Conservation (phyloP, 2,797 vertebrate genomes). For the Zalophus californianus region DNA sequence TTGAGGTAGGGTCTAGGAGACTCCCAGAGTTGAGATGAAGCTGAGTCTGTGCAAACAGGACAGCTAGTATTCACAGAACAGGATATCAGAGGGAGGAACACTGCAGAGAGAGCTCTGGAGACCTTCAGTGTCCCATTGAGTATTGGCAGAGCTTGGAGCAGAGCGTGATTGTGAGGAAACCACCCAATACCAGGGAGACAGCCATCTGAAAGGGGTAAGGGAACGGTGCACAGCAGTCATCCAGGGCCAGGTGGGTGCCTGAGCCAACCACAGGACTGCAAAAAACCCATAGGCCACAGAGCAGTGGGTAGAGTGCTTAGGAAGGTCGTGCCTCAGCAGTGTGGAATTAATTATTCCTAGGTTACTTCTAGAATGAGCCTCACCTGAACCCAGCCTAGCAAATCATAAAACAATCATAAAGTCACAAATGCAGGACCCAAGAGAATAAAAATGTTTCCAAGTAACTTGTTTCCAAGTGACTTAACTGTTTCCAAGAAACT, state of each 20-base stretch:
- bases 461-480: not conserved
- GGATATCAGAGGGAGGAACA: not conserved
- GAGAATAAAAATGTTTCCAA: not conserved
- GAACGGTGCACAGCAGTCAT: not conserved
- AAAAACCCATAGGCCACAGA: not conserved
- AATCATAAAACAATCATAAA: not conserved
- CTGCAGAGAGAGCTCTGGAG: not conserved
- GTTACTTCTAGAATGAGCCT: not conserved
- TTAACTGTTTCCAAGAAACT: not conserved
- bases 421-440: constrained; percentile 9
- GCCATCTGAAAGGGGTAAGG: not conserved
- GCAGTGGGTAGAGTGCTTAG: not conserved
- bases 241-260: not conserved
- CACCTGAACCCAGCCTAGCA: not conserved
- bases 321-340: not conserved
- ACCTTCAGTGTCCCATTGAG: not conserved
- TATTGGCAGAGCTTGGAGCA: not conserved
- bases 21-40: not conserved
- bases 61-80: not conserved
- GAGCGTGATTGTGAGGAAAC: not conserved
- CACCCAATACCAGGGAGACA: not conserved
- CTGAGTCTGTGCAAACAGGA: not conserved
- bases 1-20: not conserved
- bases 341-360: not conserved
- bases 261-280: not conserved